Evolutionary conservation across 2,888 invertebrate species (phyloP).

Genomic region (Sphaerophoria taeniata): DNA sequence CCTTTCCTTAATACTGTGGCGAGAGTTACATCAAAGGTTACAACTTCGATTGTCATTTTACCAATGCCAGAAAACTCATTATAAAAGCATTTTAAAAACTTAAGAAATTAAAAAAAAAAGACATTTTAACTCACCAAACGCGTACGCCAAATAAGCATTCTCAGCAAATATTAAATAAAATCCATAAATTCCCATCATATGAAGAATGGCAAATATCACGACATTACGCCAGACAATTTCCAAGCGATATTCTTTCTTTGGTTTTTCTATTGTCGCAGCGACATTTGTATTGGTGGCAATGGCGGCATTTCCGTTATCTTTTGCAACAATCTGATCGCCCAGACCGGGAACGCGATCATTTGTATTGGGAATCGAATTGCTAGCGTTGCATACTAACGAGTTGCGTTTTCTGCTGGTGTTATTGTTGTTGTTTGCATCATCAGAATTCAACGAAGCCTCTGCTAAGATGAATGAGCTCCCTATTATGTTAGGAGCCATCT

Average conservation of each 20-base stretch:
- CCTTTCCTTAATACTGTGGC: too few species aligned
- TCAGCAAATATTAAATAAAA: constrained; percentile 83
- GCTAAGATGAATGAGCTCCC: constrained; percentile 85
- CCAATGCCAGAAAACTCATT: too few species aligned
- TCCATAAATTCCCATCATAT: constrained; percentile 86
- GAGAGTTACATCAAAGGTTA: too few species aligned
- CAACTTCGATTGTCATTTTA: too few species aligned
- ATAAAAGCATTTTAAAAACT: not conserved
- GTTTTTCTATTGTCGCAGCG: constrained; percentile 66
- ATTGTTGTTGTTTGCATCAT: constrained; percentile 75
- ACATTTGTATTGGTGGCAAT: constrained; percentile 58
- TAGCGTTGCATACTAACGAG: constrained; percentile 66
- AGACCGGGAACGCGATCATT: constrained; percentile 73
- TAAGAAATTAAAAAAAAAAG: too few species aligned
- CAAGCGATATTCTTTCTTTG: constrained; percentile 83
- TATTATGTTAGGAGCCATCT: constrained; percentile 87
- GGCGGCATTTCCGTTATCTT: constrained; percentile 61
- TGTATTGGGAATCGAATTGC: constrained; percentile 38
- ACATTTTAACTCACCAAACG: constrained; percentile 84
- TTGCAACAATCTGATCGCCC: constrained; percentile 69
- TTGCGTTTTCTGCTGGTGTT: constrained; percentile 71
- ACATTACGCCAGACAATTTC: constrained; percentile 92
- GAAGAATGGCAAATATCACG: constrained; percentile 88
- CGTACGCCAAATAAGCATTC: constrained; percentile 78
- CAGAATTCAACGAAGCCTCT: constrained; percentile 81